phyloP scores from a whole-genome alignment of 2,888 invertebrate genomes.

The Lepidonotus clava region DNA sequence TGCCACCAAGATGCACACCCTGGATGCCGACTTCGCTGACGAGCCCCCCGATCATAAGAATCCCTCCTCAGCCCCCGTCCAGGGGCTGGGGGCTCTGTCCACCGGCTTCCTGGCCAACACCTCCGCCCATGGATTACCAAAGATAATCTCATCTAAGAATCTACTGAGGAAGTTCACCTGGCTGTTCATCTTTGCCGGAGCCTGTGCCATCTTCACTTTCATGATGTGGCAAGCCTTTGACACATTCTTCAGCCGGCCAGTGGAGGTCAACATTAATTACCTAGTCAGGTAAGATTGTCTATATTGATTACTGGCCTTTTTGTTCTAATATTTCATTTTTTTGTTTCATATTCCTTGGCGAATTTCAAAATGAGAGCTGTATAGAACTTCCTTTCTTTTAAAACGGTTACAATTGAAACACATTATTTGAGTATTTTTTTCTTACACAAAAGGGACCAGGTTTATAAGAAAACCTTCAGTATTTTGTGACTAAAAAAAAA shows the following conservation, averaged over 20 bases:
- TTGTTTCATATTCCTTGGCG: no score
- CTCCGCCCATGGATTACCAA: conserved; percentile 57
- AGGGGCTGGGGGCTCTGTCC: conserved; percentile 22
- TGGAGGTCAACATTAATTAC: conserved; percentile 18
- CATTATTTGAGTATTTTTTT: no score
- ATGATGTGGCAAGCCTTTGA: neutral
- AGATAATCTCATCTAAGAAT: neutral
- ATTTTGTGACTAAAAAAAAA: no score
- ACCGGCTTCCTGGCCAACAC: conserved; percentile 53
- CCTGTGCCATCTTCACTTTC: neutral
- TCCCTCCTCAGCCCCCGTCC: neutral
- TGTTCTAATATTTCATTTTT: neutral
- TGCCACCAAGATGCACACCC: neutral
- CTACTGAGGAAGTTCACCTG: neutral
- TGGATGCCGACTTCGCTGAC: neutral
- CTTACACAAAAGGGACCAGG: no score
- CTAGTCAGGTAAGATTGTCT: neutral
- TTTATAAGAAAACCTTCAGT: no score
- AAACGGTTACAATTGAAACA: no score
- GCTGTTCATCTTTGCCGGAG: neutral
- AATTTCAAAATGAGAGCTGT: no score
- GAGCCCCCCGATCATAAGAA: neutral
- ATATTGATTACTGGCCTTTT: neutral
- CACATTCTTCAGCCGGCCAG: neutral
- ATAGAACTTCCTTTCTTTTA: no score